Evolutionary conservation across 2,888 invertebrate genomes (phyloP).

Genomic region (Lordiphosa fenestrarum): DNA sequence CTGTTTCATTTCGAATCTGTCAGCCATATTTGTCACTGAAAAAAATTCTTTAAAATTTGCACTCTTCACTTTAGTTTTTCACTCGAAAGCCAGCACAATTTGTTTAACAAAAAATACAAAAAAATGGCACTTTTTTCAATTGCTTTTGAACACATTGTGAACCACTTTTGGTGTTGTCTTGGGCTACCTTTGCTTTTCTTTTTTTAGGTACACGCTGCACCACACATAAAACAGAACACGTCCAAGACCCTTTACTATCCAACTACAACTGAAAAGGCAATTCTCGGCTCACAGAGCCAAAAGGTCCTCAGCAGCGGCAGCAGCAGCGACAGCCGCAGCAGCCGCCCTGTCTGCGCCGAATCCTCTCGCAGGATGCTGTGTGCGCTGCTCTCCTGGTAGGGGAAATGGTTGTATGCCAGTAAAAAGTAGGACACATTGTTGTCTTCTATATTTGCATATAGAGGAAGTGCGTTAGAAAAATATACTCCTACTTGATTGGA

Average conservation of each 20-base stretch:
- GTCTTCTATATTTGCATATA: conserved; percentile 15
- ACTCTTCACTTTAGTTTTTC: conserved; percentile 1
- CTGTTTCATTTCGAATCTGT: neutral
- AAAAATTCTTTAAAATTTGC: too few relatives aligned
- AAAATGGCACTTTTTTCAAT: neutral
- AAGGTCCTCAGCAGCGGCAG: conserved; percentile 17
- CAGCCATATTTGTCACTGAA: too few relatives aligned
- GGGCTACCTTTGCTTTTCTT: conserved; percentile 1
- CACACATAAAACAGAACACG: conserved; percentile 69
- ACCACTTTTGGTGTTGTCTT: conserved; percentile 7
- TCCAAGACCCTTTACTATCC: conserved; percentile 79
- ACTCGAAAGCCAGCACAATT: too few relatives aligned
- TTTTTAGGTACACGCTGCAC: conserved; percentile 39
- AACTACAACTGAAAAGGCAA: conserved; percentile 79
- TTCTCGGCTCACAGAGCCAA: conserved; percentile 30
- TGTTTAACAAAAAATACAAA: too few relatives aligned
- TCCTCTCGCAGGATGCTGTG: conserved; percentile 14
- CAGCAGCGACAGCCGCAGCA: conserved; percentile 33
- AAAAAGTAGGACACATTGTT: conserved; percentile 1
- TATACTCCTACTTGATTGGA: too few relatives aligned
- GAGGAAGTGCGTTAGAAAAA: conserved; percentile 33
- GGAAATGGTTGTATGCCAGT: neutral
- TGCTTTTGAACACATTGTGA: neutral
- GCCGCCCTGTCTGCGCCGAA: conserved; percentile 55
- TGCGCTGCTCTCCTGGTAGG: conserved; percentile 6